A percentile compares a stretch with the other conserved stretches of the same genome.
These are phyloP conservation scores for Vulpes lagopus DNA, from an alignment of 2,113 vertebrate genomes.

Conservation along the genomic window DNA sequence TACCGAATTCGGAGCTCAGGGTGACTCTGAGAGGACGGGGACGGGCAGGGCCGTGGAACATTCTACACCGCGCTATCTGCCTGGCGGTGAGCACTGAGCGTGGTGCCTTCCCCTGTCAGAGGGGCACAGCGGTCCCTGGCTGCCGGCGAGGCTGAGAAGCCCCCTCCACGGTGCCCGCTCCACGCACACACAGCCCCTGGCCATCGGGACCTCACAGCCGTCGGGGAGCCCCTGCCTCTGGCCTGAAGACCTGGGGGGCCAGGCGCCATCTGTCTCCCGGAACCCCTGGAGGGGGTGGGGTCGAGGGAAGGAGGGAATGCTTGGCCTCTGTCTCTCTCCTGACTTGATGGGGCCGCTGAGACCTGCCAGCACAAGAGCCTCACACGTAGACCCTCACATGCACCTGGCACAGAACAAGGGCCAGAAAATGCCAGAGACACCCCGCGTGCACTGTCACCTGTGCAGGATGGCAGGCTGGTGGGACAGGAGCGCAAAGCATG, in stretches of 20 bases:
- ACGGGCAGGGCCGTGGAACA: not conserved
- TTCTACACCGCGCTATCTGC: accelerated
- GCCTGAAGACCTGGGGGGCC: accelerated
- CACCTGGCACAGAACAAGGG: too few relatives aligned
- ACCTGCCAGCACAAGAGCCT: not conserved
- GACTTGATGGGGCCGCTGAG: accelerated
- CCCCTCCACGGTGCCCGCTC: not conserved
- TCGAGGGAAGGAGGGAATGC: not conserved
- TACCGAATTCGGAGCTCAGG: accelerated
- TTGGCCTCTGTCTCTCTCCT: too few relatives aligned
- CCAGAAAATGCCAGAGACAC: too few relatives aligned
- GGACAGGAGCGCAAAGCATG: too few relatives aligned
- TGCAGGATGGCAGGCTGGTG: too few relatives aligned
- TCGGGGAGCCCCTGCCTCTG: not conserved
- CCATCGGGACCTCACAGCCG: accelerated
- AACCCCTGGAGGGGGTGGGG: accelerated
- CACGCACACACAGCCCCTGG: accelerated
- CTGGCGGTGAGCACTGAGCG: not conserved
- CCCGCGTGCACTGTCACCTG: too few relatives aligned
- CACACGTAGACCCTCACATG: not conserved
- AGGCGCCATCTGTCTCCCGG: not conserved
- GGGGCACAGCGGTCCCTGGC: not conserved
- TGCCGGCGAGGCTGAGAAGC: not conserved
- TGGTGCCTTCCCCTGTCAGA: not conserved
- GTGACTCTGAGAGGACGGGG: accelerated